Conservation (phyloP, 2,113 vertebrate species). For the Apistogramma diplotaenia region DNA sequence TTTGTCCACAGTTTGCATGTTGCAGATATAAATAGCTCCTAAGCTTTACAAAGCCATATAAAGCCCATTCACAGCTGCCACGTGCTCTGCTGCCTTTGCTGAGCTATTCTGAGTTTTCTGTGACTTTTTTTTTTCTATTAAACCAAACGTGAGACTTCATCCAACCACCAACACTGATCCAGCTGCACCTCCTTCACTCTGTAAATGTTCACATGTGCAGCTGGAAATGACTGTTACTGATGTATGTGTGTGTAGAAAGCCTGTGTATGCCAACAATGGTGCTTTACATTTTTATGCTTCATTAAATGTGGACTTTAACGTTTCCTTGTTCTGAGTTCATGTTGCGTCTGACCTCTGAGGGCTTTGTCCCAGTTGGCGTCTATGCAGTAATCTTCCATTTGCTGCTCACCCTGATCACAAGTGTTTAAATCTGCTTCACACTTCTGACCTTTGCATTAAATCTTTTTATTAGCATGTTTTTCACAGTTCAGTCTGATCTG, state of each 20-base stretch:
- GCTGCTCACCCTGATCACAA: background rate
- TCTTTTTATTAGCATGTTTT: background rate
- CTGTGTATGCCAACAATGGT: background rate
- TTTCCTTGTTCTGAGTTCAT: background rate
- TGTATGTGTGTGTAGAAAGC: background rate
- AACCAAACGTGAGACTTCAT: background rate
- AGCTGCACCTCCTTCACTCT: background rate
- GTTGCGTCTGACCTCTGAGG: background rate
- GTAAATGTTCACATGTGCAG: background rate
- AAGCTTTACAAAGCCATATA: background rate
- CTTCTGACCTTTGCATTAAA: background rate
- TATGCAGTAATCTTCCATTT: background rate
- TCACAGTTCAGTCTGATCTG: background rate
- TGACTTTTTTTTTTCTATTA: background rate
- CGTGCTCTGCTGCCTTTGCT: background rate
- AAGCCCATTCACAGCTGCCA: background rate
- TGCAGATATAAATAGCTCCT: background rate
- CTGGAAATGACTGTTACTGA: background rate
- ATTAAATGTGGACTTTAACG: slow-evolving; percentile 29
- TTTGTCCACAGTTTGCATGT: background rate
- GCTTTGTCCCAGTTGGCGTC: background rate
- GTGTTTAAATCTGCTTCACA: background rate
- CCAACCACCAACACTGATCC: background rate
- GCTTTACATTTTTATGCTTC: slow-evolving; percentile 9
- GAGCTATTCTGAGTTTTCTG: background rate